Evolutionary conservation across 2,797 vertebrate species (phyloP).

Genomic region (Balearica regulorum): DNA sequence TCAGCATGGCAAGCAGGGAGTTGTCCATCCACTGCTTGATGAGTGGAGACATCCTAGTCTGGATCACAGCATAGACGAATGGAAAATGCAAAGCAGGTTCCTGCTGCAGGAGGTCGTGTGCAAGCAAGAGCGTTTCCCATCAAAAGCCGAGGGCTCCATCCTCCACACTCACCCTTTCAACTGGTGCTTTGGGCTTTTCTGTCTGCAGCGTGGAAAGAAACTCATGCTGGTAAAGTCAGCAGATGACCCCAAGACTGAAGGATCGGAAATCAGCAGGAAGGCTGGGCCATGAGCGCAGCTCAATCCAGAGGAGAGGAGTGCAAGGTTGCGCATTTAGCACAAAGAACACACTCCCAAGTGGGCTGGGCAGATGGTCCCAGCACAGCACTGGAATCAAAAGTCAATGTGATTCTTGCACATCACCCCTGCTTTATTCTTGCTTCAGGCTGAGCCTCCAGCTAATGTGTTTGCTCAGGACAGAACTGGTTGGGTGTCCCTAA

Average conservation of each 20-base stretch:
- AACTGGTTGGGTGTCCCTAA: neutral
- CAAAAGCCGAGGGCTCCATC: neutral
- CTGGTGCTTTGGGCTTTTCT: neutral
- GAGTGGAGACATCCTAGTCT: neutral
- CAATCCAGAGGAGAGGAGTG: neutral
- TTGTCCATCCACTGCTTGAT: neutral
- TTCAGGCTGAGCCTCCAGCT: neutral
- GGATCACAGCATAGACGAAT: neutral
- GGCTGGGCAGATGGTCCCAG: neutral
- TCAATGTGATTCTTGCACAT: rapidly evolving
- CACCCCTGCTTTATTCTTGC: neutral
- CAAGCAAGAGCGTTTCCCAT: neutral
- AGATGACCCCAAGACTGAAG: neutral
- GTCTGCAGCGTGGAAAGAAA: neutral
- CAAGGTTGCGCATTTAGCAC: neutral
- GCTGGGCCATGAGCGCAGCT: rapidly evolving
- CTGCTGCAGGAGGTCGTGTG: neutral
- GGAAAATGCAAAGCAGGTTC: neutral
- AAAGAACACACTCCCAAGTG: rapidly evolving
- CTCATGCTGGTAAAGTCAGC: neutral
- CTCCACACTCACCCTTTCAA: neutral
- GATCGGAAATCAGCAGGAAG: neutral
- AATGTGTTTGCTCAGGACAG: neutral
- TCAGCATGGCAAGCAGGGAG: neutral
- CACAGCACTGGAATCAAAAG: neutral